Percentiles rank a stretch among this genome's conserved stretches.
phyloP scores from a whole-genome alignment of 2,797 vertebrate genomes.

The Danionella dracula region DNA sequence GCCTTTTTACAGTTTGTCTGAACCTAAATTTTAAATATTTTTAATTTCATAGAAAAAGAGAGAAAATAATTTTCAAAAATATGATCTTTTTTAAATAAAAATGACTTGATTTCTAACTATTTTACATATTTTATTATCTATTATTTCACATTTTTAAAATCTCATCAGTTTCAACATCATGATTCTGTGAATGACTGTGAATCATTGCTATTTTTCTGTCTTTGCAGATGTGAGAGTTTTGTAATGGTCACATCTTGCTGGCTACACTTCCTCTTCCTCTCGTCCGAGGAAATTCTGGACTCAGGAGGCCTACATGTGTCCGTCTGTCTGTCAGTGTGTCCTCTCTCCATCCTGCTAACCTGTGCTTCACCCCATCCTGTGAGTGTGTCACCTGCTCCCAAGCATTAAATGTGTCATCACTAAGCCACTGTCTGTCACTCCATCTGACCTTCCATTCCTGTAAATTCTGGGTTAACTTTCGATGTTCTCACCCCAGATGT shows the following conservation, averaged over 20 bases:
- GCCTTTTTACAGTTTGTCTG: no score
- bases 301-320: slow-evolving; percentile 32
- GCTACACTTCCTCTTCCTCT: slow-evolving; percentile 52
- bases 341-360: slow-evolving; percentile 46
- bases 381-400: slow-evolving; percentile 38
- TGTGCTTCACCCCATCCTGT: slow-evolving; percentile 41
- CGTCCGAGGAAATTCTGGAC: slow-evolving; percentile 53
- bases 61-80: no score
- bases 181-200: no score
- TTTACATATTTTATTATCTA: no score
- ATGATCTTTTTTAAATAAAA: no score
- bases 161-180: no score
- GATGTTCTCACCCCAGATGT: slow-evolving; percentile 1
- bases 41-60: no score
- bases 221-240: slow-evolving; percentile 23
- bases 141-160: no score
- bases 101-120: no score
- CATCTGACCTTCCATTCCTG: slow-evolving; percentile 17
- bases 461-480: slow-evolving; percentile 45
- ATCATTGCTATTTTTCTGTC: background rate
- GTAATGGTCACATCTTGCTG: slow-evolving; percentile 36
- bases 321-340: slow-evolving; percentile 46
- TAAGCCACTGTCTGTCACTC: slow-evolving; percentile 38
- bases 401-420: slow-evolving; percentile 42
- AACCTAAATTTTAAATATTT: no score